Conservation (phyloP, 1,140 invertebrate genomes). For the Listronotus oregonensis region DNA sequence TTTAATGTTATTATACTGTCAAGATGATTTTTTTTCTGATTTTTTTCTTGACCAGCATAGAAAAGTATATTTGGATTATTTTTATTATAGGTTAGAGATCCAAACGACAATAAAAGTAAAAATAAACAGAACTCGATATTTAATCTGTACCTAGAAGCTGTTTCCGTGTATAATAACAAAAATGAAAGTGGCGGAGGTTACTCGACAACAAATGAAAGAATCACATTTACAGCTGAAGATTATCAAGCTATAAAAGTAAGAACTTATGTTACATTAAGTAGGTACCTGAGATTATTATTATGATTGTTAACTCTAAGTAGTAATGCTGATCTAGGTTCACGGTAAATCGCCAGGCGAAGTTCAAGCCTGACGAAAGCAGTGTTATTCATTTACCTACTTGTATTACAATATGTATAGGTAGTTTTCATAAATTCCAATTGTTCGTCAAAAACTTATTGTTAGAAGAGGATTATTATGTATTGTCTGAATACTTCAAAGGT, state of each 20-base stretch:
- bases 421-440: too few relatives aligned
- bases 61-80: too few relatives aligned
- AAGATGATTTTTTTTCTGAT: too few relatives aligned
- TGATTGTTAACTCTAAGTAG: not conserved
- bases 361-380: too few relatives aligned
- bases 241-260: conserved; percentile 72
- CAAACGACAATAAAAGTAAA: conserved; percentile 48
- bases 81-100: conserved; percentile 40
- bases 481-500: too few relatives aligned
- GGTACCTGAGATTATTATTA: not conserved
- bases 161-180: conserved; percentile 73
- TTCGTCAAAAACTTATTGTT: too few relatives aligned
- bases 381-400: too few relatives aligned
- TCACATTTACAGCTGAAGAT: conserved; percentile 71
- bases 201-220: conserved; percentile 50
- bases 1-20: too few relatives aligned
- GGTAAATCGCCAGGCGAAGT: conserved; percentile 4
- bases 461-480: too few relatives aligned
- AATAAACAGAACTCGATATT: conserved; percentile 65
- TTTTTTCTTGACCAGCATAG: too few relatives aligned
- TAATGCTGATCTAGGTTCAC: not conserved
- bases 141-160: conserved; percentile 77
- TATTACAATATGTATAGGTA: too few relatives aligned
- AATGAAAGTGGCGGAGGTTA: conserved; percentile 61
- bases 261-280: too few relatives aligned